A percentile compares a stretch with the other conserved stretches of the same genome.
phyloP scores from a whole-genome alignment of 2,113 vertebrate genomes.

The Jaculus jaculus region DNA sequence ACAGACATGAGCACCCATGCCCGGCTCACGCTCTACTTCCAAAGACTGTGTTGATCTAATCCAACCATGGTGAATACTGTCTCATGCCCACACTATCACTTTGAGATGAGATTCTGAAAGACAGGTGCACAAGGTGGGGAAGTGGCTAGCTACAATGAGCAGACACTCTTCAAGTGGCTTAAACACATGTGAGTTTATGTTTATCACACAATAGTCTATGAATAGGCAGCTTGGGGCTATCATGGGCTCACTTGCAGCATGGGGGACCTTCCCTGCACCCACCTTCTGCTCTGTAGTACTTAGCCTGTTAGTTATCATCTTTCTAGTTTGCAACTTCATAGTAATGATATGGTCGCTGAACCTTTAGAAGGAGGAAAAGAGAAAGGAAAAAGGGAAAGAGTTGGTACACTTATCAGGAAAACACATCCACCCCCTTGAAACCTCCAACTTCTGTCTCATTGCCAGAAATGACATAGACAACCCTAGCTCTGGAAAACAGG shows the following conservation, averaged over 20 bases:
- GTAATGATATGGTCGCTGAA: neutral
- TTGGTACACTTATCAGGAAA: rapidly evolving
- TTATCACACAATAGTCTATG: neutral
- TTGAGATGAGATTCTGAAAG: neutral
- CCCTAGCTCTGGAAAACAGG: neutral
- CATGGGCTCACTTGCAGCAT: neutral
- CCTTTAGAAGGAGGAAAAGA: neutral
- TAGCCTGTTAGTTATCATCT: neutral
- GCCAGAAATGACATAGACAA: neutral
- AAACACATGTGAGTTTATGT: neutral
- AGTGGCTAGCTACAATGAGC: neutral
- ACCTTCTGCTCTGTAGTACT: neutral
- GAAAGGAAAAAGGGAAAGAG: conserved; percentile 6
- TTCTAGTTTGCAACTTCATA: neutral
- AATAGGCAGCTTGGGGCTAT: neutral
- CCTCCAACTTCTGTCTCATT: neutral
- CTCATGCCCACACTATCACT: neutral
- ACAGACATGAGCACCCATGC: too few relatives aligned
- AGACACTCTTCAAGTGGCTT: neutral
- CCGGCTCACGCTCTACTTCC: neutral
- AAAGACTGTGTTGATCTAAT: rapidly evolving
- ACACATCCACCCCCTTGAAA: neutral
- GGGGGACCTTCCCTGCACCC: neutral
- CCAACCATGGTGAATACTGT: neutral
- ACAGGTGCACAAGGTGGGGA: neutral